phyloP scores from a whole-genome alignment of 1,140 invertebrate genomes.

The Ganaspis sp. region DNA sequence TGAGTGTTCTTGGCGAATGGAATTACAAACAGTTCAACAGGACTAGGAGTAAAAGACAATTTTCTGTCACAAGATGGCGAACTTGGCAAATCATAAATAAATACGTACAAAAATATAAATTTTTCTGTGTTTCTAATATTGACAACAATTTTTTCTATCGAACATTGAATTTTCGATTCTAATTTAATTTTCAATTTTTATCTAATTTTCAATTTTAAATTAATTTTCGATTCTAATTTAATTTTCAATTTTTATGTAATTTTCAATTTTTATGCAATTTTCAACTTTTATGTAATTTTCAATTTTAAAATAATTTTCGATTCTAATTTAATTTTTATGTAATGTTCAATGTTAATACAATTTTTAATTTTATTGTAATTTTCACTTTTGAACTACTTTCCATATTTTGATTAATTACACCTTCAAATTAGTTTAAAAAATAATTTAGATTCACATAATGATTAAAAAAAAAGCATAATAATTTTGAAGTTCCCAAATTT shows the following conservation, averaged over 20 bases:
- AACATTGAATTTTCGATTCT: background rate
- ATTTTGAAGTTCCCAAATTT: too few species aligned
- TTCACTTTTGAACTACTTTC: too few species aligned
- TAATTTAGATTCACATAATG: too few species aligned
- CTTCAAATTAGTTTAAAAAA: too few species aligned
- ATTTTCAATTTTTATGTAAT: background rate
- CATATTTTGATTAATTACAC: too few species aligned
- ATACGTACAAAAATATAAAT: background rate
- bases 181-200: background rate
- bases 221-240: background rate
- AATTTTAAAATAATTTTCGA: too few species aligned
- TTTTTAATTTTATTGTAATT: too few species aligned
- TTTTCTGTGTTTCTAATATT: background rate
- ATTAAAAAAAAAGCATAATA: background rate
- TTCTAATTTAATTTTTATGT: too few species aligned
- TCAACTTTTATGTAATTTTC: too few species aligned
- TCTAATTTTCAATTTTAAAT: background rate
- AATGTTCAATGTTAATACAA: too few species aligned
- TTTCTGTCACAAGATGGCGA: slow-evolving; percentile 22
- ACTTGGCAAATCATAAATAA: slow-evolving; percentile 19
- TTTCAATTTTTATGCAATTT: too few species aligned
- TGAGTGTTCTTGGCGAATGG: background rate
- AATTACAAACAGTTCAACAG: slow-evolving; percentile 9
- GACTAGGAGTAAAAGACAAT: slow-evolving; percentile 39
- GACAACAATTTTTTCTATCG: too few species aligned